Conservation (phyloP, 37 sponge, comb jelly and placozoan genomes). For the Diacarnus erythraeanus region DNA sequence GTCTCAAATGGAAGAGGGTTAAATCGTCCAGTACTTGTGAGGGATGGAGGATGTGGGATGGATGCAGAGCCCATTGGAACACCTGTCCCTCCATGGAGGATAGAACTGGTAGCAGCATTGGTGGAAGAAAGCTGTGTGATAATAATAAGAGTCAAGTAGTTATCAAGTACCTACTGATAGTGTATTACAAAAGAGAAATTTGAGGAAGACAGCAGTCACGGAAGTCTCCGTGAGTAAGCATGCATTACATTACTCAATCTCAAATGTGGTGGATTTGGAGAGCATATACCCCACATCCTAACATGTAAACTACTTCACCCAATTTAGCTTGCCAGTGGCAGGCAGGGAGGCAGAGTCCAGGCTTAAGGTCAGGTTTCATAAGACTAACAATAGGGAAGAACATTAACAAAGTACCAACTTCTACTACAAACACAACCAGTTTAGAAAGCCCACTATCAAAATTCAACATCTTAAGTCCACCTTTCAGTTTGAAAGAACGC, state of each 20-base stretch:
- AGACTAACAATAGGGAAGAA: too few relatives aligned
- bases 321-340: too few relatives aligned
- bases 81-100: background rate
- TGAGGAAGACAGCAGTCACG: too few relatives aligned
- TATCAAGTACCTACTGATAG: background rate
- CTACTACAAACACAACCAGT: background rate
- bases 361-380: too few relatives aligned
- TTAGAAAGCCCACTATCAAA: background rate
- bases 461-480: background rate
- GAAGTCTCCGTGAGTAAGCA: too few relatives aligned
- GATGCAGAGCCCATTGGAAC: background rate
- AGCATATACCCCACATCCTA: too few relatives aligned
- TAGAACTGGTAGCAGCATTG: background rate
- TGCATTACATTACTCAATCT: too few relatives aligned
- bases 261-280: too few relatives aligned
- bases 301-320: too few relatives aligned
- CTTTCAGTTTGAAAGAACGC: background rate
- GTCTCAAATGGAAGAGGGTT: conserved; percentile 66
- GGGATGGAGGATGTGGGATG: conserved; percentile 42
- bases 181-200: too few relatives aligned
- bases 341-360: too few relatives aligned
- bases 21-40: conserved; percentile 3
- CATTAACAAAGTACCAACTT: too few relatives aligned
- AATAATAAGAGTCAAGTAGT: background rate
- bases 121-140: background rate